Conservation (phyloP, 2,797 vertebrate genomes). For the Diplodus puntazzo region DNA sequence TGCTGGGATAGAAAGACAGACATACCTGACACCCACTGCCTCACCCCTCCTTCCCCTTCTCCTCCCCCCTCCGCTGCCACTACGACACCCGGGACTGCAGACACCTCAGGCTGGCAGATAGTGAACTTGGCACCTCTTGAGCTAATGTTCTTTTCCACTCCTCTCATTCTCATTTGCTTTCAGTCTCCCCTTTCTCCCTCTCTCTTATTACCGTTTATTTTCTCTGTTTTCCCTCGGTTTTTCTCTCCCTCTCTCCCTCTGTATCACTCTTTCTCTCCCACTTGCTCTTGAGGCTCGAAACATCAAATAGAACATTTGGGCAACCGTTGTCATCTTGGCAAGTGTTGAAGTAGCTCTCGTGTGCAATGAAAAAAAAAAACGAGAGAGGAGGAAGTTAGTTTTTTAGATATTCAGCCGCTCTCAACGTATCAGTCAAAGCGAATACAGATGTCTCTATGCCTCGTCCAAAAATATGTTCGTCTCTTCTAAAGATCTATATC, state of each 20-base stretch:
- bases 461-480: constrained; percentile 70
- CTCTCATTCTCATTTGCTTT: constrained; percentile 76
- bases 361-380: constrained; percentile 23
- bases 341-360: constrained; percentile 72
- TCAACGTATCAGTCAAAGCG: constrained; percentile 73
- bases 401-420: constrained; percentile 66
- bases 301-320: constrained; percentile 84
- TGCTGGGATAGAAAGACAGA: constrained; percentile 72
- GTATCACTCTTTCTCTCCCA: constrained; percentile 73
- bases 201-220: constrained; percentile 63
- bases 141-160: constrained; percentile 83
- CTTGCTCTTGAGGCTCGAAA: constrained; percentile 81
- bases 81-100: constrained; percentile 71
- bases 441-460: constrained; percentile 75
- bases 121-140: constrained; percentile 79
- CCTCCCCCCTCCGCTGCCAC: constrained; percentile 38
- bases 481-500: constrained; percentile 72
- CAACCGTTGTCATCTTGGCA: constrained; percentile 82
- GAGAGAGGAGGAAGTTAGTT: constrained; percentile 59
- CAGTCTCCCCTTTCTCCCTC: constrained; percentile 64
- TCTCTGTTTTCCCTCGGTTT: constrained; percentile 58
- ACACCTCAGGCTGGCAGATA: constrained; percentile 83
- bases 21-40: constrained; percentile 86
- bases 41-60: constrained; percentile 52
- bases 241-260: constrained; percentile 52